Conservation (phyloP, 2,797 vertebrate genomes). For the Falco cherrug region DNA sequence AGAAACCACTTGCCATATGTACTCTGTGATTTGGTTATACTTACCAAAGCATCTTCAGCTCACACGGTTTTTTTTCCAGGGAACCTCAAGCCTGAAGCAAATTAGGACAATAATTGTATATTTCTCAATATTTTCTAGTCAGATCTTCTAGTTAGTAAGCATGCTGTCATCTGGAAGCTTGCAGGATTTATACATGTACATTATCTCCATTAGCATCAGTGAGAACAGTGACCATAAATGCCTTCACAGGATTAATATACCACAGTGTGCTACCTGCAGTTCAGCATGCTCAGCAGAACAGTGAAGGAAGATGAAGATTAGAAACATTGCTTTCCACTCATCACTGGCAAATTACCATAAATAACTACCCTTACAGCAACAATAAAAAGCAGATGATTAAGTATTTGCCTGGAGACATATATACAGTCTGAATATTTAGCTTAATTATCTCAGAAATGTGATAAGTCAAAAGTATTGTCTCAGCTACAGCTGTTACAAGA, state of each 20-base stretch:
- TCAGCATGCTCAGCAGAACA: background rate
- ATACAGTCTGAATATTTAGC: conserved; percentile 37
- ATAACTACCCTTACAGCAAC: background rate
- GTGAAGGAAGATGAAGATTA: conserved; percentile 16
- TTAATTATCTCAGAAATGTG: conserved; percentile 53
- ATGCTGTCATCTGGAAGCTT: background rate
- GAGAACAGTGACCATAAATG: conserved; percentile 11
- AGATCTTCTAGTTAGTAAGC: background rate
- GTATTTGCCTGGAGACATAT: conserved; percentile 30
- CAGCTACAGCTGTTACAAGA: background rate
- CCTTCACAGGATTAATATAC: background rate
- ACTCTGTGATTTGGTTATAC: background rate
- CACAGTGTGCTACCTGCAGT: background rate
- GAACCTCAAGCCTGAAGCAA: conserved; percentile 15
- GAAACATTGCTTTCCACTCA: conserved; percentile 17
- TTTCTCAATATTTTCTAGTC: conserved; percentile 5
- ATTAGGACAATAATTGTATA: background rate
- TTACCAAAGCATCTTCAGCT: conserved; percentile 19
- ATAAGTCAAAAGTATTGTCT: conserved; percentile 4
- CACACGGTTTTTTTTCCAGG: background rate
- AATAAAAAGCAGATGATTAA: conserved; percentile 24
- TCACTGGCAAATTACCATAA: conserved; percentile 51
- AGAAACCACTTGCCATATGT: background rate
- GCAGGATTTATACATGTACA: conserved; percentile 26
- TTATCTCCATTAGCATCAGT: background rate